Evolutionary conservation across 2,888 invertebrate genomes (phyloP).

Genomic region (Pseudolycoriella hygida): DNA sequence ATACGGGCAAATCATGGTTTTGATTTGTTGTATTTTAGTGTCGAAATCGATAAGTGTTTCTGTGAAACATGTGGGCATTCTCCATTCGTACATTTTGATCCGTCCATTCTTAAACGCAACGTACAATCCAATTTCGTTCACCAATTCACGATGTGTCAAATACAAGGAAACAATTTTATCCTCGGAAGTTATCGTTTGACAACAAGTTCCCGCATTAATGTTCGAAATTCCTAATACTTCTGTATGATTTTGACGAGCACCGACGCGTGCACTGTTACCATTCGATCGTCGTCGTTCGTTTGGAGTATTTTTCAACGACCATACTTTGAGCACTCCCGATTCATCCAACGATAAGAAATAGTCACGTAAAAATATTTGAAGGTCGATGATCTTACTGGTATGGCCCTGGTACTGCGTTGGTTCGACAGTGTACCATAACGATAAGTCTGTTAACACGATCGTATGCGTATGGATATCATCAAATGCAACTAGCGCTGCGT

Average conservation of each 20-base stretch:
- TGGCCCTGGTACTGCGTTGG: constrained; percentile 17
- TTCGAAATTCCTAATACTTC: neutral
- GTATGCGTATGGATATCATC: constrained; percentile 14
- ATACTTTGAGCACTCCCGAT: constrained; percentile 22
- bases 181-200: neutral
- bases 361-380: constrained; percentile 19
- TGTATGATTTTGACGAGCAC: neutral
- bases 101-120: neutral
- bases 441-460: constrained; percentile 21
- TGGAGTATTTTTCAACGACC: constrained; percentile 17
- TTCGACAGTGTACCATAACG: constrained; percentile 18
- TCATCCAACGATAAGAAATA: constrained; percentile 22
- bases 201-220: neutral
- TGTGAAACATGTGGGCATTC: too few relatives aligned
- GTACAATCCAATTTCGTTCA: too few relatives aligned
- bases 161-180: neutral
- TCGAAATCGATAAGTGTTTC: too few relatives aligned
- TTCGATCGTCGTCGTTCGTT: constrained; percentile 14
- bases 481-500: constrained; percentile 21
- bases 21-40: too few relatives aligned
- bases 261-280: constrained; percentile 6
- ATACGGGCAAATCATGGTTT: neutral
- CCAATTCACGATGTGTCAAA: neutral
- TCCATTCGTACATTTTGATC: neutral
- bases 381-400: constrained; percentile 15